Evolutionary conservation across 2,888 invertebrate species (phyloP).

Genomic region (Dascillus cervinus): DNA sequence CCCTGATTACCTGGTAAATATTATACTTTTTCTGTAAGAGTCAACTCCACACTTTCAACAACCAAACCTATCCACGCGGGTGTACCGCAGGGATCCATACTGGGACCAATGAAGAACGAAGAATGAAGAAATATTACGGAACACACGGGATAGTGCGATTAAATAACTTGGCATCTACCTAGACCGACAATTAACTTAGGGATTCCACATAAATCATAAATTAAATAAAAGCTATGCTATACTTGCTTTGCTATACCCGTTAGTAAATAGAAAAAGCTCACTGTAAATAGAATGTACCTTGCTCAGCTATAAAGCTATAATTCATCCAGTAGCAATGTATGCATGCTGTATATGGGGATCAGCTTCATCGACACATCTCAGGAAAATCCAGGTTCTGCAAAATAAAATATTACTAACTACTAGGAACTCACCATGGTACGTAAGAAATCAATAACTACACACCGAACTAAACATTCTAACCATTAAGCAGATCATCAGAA

Average conservation of each 20-base stretch:
- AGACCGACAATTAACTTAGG: constrained; percentile 2
- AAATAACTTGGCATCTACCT: constrained; percentile 1
- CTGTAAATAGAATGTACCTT: constrained; percentile 1
- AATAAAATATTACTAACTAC: background rate
- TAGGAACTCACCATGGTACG: constrained; percentile 1
- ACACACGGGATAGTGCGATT: constrained; percentile 1
- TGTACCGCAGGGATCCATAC: background rate
- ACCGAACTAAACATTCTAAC: constrained; percentile 1
- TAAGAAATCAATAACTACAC: constrained; percentile 1
- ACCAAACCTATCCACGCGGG: constrained; percentile 2
- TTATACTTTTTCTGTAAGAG: constrained; percentile 2
- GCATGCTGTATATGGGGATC: constrained; percentile 1
- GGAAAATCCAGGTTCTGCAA: constrained; percentile 1
- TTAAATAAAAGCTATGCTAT: too few relatives aligned
- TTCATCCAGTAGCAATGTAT: background rate
- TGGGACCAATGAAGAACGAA: too few relatives aligned
- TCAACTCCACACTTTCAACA: constrained; percentile 1
- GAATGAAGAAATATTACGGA: background rate
- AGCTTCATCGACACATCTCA: background rate
- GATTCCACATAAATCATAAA: too few relatives aligned
- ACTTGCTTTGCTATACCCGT: too few relatives aligned
- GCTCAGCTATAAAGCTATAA: constrained; percentile 2
- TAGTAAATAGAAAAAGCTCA: too few relatives aligned
- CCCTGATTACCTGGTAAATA: constrained; percentile 2
- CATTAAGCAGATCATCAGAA: background rate